These are phyloP conservation scores for Cosmopolites sordidus DNA, from an alignment of 2,888 invertebrate species.

Conservation along the genomic window DNA sequence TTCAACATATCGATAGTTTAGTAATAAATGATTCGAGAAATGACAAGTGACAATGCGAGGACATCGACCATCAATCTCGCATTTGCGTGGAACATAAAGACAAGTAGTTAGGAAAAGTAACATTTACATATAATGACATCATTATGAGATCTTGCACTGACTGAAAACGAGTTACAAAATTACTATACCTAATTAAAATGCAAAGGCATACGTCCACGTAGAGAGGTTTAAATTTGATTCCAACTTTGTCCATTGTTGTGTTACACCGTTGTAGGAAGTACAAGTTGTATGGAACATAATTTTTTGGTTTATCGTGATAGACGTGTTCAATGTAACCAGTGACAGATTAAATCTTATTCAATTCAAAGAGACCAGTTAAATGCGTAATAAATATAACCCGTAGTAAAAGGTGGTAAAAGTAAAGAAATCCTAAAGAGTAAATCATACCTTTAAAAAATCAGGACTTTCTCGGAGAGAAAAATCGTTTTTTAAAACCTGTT, in stretches of 20 bases:
- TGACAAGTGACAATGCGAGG: neutral
- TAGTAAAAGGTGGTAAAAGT: too few relatives aligned
- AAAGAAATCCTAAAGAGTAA: too few relatives aligned
- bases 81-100: neutral
- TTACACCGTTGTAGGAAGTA: neutral
- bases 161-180: constrained; percentile 20
- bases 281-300: neutral
- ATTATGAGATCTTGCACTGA: constrained; percentile 23
- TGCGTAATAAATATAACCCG: too few relatives aligned
- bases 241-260: neutral
- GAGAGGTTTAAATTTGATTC: neutral
- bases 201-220: constrained; percentile 22
- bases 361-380: too few relatives aligned
- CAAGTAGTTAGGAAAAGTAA: constrained; percentile 8
- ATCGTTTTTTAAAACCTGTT: too few relatives aligned
- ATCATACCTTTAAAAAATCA: too few relatives aligned
- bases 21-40: neutral
- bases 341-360: too few relatives aligned
- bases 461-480: too few relatives aligned
- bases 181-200: constrained; percentile 23
- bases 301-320: too few relatives aligned
- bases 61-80: neutral
- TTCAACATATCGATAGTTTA: too few relatives aligned
- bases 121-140: constrained; percentile 27
- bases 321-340: too few relatives aligned